Evolutionary conservation across 1,140 invertebrate species (phyloP).

Genomic region (Drosophila fuyamai): DNA sequence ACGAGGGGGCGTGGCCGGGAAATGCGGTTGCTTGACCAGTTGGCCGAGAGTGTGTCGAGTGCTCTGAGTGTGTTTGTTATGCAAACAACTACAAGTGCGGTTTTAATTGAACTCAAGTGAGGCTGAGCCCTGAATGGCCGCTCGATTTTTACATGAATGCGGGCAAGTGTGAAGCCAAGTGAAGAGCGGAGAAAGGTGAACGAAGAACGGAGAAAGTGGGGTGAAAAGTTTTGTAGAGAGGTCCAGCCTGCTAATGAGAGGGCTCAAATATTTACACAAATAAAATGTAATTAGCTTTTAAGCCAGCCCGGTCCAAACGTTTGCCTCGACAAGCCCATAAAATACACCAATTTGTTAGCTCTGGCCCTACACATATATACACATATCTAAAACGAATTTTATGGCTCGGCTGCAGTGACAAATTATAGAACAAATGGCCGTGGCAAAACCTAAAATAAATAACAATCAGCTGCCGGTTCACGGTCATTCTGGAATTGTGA

Average conservation of each 20-base stretch:
- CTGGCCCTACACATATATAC: conserved; percentile 15
- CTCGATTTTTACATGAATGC: conserved; percentile 54
- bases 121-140: conserved; percentile 35
- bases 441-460: conserved; percentile 60
- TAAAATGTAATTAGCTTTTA: conserved; percentile 68
- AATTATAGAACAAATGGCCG: conserved; percentile 51
- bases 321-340: conserved; percentile 1
- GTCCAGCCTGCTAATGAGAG: conserved; percentile 41
- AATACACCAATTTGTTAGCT: conserved; percentile 18
- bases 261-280: conserved; percentile 60
- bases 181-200: conserved; percentile 6
- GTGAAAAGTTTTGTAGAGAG: background rate
- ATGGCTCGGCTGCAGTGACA: conserved; percentile 38
- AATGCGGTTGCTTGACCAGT: conserved; percentile 32
- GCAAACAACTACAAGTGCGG: conserved; percentile 76
- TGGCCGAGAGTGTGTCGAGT: conserved; percentile 47
- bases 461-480: conserved; percentile 50
- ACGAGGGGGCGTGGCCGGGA: conserved; percentile 1
- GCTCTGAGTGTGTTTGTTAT: conserved; percentile 65
- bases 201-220: background rate
- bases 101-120: conserved; percentile 82
- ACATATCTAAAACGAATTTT: conserved; percentile 43
- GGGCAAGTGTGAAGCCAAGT: conserved; percentile 51
- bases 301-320: conserved; percentile 19
- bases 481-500: background rate